Conservation (phyloP, 2,797 vertebrate species). For the Oreochromis grahami region DNA sequence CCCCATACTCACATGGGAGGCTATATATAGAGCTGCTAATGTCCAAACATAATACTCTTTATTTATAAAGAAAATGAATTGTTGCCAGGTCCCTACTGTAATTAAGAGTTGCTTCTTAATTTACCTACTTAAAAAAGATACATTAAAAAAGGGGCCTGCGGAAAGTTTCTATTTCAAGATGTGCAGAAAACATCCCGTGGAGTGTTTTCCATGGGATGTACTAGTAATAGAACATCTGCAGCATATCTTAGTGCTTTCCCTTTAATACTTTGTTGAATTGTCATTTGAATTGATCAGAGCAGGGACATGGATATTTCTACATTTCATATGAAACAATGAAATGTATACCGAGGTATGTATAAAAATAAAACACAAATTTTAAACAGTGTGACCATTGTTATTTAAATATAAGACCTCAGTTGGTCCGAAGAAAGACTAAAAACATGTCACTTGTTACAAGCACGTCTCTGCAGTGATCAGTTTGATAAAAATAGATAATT, state of each 20-base stretch:
- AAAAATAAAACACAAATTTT: neutral
- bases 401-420: neutral
- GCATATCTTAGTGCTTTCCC: neutral
- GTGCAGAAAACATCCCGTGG: neutral
- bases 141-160: neutral
- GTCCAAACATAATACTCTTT: slow-evolving; percentile 53
- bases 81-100: slow-evolving; percentile 13
- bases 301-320: neutral
- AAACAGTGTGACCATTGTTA: neutral
- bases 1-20: slow-evolving; percentile 11
- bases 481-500: neutral
- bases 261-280: neutral
- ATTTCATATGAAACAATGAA: neutral
- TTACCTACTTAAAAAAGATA: slow-evolving; percentile 4
- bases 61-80: slow-evolving; percentile 24
- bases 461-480: neutral
- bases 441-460: neutral
- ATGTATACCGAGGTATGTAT: neutral
- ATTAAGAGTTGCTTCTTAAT: slow-evolving; percentile 27
- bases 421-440: neutral
- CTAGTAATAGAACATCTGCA: neutral
- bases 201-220: neutral
- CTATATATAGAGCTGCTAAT: slow-evolving; percentile 68
- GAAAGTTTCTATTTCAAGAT: slow-evolving; percentile 20
- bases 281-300: neutral